Conservation (phyloP, 2,113 vertebrate genomes). For the Myotis davidii region DNA sequence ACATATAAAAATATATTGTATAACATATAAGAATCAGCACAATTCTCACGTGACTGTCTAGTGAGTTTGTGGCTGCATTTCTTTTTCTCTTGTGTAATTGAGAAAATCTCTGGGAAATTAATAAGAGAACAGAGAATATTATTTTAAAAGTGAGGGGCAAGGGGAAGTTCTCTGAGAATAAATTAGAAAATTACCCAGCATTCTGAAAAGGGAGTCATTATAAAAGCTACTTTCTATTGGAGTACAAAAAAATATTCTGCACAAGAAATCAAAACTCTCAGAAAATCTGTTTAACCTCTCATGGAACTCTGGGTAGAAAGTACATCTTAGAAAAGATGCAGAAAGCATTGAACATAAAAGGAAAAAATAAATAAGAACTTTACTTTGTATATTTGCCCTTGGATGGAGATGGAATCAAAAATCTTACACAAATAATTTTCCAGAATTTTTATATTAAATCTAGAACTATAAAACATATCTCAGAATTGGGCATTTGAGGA, state of each 20-base stretch:
- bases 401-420: not conserved
- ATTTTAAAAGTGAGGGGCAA: not conserved
- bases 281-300: not conserved
- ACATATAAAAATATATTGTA: not conserved
- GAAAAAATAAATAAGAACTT: not conserved
- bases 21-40: not conserved
- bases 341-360: not conserved
- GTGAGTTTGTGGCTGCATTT: not conserved
- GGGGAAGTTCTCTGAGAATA: not conserved
- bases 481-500: not conserved
- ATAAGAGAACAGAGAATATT: constrained; percentile 4
- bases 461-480: constrained; percentile 46
- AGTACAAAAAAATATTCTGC: not conserved
- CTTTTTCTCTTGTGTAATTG: not conserved
- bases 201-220: not conserved
- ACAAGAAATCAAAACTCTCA: not conserved
- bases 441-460: not conserved
- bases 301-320: not conserved
- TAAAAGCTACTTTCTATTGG: not conserved
- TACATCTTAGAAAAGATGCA: not conserved
- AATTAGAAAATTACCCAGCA: not conserved
- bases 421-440: not conserved
- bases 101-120: constrained; percentile 18
- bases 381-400: not conserved
- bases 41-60: not conserved